These are phyloP conservation scores for Epicampocera succincta DNA, from an alignment of 2,888 invertebrate species.

Conservation along the genomic window DNA sequence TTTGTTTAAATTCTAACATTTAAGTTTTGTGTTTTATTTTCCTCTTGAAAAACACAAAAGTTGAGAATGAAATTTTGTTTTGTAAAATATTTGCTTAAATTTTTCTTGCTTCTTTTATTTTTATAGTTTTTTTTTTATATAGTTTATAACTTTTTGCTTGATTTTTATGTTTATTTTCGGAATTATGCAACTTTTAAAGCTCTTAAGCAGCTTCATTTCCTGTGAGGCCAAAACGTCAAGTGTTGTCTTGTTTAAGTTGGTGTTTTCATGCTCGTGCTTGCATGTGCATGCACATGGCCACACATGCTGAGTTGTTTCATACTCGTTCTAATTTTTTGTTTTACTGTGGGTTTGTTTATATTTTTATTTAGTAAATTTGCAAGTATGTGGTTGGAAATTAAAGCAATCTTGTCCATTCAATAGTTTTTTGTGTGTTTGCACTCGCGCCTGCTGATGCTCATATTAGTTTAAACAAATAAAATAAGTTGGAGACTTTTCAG, in stretches of 20 bases:
- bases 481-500: too few relatives aligned
- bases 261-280: background rate
- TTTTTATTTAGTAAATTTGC: slow-evolving; percentile 24
- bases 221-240: slow-evolving; percentile 62
- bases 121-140: slow-evolving; percentile 19
- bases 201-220: slow-evolving; percentile 62
- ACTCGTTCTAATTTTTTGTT: background rate
- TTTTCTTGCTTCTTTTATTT: background rate
- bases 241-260: slow-evolving; percentile 37
- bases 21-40: background rate
- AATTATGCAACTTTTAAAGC: slow-evolving; percentile 67
- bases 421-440: slow-evolving; percentile 26
- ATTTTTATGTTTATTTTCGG: slow-evolving; percentile 50
- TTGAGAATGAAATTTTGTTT: too few relatives aligned
- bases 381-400: slow-evolving; percentile 19
- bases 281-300: background rate
- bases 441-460: slow-evolving; percentile 19
- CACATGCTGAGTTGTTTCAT: slow-evolving; percentile 1
- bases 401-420: slow-evolving; percentile 37
- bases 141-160: slow-evolving; percentile 8
- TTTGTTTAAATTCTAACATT: slow-evolving; percentile 5
- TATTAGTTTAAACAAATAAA: background rate
- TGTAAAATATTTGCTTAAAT: background rate
- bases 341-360: slow-evolving; percentile 35
- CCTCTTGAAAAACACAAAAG: background rate